Base-by-base conservation (phyloP, 2,888 invertebrate species). In the Ormyrus pomaceus region DNA sequence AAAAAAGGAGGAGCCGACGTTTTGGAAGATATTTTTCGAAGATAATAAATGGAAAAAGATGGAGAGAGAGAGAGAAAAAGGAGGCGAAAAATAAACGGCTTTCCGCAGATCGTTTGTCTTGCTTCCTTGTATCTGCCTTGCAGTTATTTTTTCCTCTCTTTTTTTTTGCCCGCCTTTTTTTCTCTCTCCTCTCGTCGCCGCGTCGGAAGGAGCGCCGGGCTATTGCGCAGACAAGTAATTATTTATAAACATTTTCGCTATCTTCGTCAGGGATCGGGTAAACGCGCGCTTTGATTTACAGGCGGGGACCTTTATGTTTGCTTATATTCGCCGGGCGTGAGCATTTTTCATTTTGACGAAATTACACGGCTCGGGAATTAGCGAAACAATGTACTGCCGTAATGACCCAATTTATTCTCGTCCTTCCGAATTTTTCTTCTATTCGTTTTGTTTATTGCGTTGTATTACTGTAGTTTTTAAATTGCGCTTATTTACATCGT, bases 71-170 rank as follows among this genome's bases (percentile, higher is more conserved):
- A n/a, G 34, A 58, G 50, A 10, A 45, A 19, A 72, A 10, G 19
- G 48, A 61, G 4, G 19, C 5, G 48, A 75, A 66, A 61, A 66
- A 56, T 66, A 74, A 75, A 75, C 70, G 66, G 75, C 78, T 81
- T 75, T 78, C 81, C 78, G 77, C 66, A 55, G 77, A 73, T 81
- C 80, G 69, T 77, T 77, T 74, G 73, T 81, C 77, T 81, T 62
- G 55, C 53, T 9, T 76, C 45, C 55, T 66, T 59, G 62, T 50
- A 46, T 46, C 48, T 50, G 51, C 8, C 8, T 50, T 45, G 55
- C 48, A 59, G 48, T 11, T 69, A 10, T 50, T 45, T 55, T 51
- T 58, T 51, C 11, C 58, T 51, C 68, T 19, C 1, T 1, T 19
- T 19, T 34, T 34, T 34, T 34, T 34, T 34, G 34, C 34, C 34